Evolutionary conservation across 1,140 invertebrate species (phyloP).

Genomic region (Papilio polytes): DNA sequence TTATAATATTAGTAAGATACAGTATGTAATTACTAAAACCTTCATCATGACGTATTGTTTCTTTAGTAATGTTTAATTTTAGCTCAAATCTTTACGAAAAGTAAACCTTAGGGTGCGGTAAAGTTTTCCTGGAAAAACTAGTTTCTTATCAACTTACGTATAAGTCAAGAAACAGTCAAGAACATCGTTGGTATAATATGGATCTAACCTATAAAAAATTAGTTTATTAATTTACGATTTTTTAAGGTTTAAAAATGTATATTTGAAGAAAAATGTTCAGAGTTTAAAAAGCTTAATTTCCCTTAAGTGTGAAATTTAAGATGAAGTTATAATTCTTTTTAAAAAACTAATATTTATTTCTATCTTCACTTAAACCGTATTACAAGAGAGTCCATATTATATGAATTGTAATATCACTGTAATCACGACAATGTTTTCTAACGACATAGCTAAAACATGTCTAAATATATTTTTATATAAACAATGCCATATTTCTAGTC

Average conservation of each 20-base stretch:
- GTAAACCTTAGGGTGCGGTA: slow-evolving; percentile 31
- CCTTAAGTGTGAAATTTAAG: too few species aligned
- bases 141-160: slow-evolving; percentile 20
- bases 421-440: too few species aligned
- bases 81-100: slow-evolving; percentile 13
- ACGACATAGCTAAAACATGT: too few species aligned
- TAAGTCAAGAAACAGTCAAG: slow-evolving; percentile 7
- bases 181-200: slow-evolving; percentile 3
- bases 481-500: neutral
- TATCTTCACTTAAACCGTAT: too few species aligned
- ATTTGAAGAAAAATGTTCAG: too few species aligned
- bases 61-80: slow-evolving; percentile 32
- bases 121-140: slow-evolving; percentile 28
- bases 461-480: neutral
- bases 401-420: too few species aligned
- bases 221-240: neutral
- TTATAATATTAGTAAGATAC: too few species aligned
- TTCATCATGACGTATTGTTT: neutral
- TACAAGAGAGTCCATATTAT: too few species aligned
- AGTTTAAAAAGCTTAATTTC: too few species aligned
- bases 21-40: too few species aligned
- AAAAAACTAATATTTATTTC: too few species aligned
- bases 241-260: neutral
- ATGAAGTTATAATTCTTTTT: too few species aligned
- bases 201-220: neutral